Evolutionary conservation across 1,140 invertebrate species (phyloP), one percentile per base, ranked within the genome.

Genomic region (Anastrepha ludens): DNA sequence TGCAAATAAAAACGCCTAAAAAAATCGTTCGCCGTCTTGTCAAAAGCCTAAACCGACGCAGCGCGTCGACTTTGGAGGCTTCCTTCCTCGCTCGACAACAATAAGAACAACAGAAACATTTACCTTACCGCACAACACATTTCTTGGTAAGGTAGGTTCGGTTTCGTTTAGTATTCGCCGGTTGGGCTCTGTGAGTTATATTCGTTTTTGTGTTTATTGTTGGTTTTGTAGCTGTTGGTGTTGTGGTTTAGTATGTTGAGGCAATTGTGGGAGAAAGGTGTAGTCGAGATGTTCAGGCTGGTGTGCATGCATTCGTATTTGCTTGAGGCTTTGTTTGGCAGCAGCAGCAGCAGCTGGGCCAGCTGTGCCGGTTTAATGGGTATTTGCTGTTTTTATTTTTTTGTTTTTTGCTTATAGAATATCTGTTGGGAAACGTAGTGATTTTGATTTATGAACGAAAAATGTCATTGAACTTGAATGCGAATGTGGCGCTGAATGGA

Each of bases 21-120:
- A 60, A 59, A 29, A 41, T 58, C 41, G 55, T 41, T 20, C n/a
- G 39, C 58, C 58, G 20, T 62, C 59, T 86, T 59, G 85, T 88
- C 86, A 88, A 88, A 88, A 87, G 86, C 88, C 87, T 86, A 87
- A 88, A 87, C 86, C 88, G 88, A 87, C 86, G 86, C 67, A 70
- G 47, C 86, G 78, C 85, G 58, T 81, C 86, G 88, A 88, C 88
- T 88, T 88, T 87, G 88, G 85, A 86, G 88, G 88, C 88, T 88
- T 88, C 88, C 81, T 88, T 88, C 81, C 58, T 88, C 44, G 50
- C 20, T 20, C 74, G 41, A 55, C 67, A 47, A n/a, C 41, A 74
- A n/a, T 6, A 50, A n/a, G 13, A 74, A 74, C 70, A 20, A 50
- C 39, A 74, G 17, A 41, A 47, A 11, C 2, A 39, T 7, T 29